Percentiles rank a stretch among this genome's conserved stretches.
These are phyloP conservation scores for Eristalis arbustorum DNA, from an alignment of 2,888 invertebrate species.

Conservation along the genomic window DNA sequence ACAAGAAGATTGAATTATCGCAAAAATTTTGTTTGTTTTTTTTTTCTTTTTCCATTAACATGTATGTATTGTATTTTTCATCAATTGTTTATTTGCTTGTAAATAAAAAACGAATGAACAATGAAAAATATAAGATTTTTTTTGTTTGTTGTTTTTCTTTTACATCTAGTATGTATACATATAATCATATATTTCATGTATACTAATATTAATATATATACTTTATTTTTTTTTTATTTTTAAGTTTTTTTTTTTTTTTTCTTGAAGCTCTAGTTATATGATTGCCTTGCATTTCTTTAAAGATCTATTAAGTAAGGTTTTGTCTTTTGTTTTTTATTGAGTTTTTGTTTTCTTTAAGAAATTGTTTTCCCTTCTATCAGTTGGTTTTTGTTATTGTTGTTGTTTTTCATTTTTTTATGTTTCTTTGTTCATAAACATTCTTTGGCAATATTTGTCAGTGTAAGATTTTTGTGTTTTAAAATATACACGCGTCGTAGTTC, in stretches of 20 bases:
- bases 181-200: conserved; percentile 76
- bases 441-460: conserved; percentile 62
- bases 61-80: not conserved
- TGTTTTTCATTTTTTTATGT: conserved; percentile 64
- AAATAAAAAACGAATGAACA: conserved; percentile 57
- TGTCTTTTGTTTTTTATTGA: conserved; percentile 69
- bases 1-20: conserved; percentile 62
- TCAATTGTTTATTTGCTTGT: conserved; percentile 31
- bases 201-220: conserved; percentile 80
- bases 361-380: conserved; percentile 75
- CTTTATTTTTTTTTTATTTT: conserved; percentile 80
- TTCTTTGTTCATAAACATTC: conserved; percentile 29
- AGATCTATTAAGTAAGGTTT: conserved; percentile 71
- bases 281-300: conserved; percentile 80
- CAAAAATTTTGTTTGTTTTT: conserved; percentile 33
- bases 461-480: conserved; percentile 45
- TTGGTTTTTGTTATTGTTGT: conserved; percentile 71
- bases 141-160: conserved; percentile 49
- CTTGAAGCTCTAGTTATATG: conserved; percentile 80
- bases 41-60: conserved; percentile 13
- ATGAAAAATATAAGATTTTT: conserved; percentile 64
- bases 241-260: conserved; percentile 73
- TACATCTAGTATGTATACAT: conserved; percentile 71
- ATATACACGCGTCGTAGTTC: conserved; percentile 50
- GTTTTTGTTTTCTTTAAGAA: conserved; percentile 62